These are phyloP conservation scores for Stomatorhinus ivindoensis DNA, from an alignment of 2,113 vertebrate species.

Conservation along the genomic window DNA sequence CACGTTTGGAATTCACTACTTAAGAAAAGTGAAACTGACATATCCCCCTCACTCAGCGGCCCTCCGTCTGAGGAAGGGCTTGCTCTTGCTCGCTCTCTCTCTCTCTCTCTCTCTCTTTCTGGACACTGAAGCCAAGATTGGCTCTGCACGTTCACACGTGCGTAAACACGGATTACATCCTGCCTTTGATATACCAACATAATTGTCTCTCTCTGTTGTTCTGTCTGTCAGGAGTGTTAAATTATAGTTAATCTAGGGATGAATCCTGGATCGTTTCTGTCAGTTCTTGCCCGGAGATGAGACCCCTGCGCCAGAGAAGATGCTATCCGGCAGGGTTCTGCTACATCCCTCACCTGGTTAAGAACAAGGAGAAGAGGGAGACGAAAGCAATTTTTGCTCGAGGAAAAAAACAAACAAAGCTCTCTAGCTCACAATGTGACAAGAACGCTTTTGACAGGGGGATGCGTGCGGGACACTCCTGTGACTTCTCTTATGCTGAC, in stretches of 20 bases:
- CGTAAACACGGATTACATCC: slow-evolving; percentile 40
- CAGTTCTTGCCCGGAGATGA: slow-evolving; percentile 47
- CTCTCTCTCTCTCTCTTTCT: slow-evolving; percentile 10
- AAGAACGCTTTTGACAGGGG: slow-evolving; percentile 10
- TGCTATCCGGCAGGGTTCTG: slow-evolving; percentile 37
- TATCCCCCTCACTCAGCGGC: slow-evolving; percentile 10
- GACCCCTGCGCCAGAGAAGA: slow-evolving; percentile 47
- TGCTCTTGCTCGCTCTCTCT: neutral
- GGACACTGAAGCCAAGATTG: slow-evolving; percentile 22
- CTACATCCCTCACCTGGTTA: neutral
- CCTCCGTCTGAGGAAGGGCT: neutral
- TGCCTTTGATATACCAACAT: slow-evolving; percentile 57
- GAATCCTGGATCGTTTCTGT: slow-evolving; percentile 58
- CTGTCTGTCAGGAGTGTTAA: slow-evolving; percentile 58
- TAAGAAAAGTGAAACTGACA: slow-evolving; percentile 25
- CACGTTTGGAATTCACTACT: slow-evolving; percentile 16
- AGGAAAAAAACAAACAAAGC: slow-evolving; percentile 49
- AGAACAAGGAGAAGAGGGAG: slow-evolving; percentile 36
- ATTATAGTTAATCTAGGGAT: slow-evolving; percentile 58
- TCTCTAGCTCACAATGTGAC: neutral
- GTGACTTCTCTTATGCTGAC: neutral
- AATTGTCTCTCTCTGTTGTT: slow-evolving; percentile 57
- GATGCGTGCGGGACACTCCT: slow-evolving; percentile 13
- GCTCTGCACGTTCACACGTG: slow-evolving; percentile 41
- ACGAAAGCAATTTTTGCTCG: slow-evolving; percentile 57